These are phyloP conservation scores for Alentia gelatinosa DNA, from an alignment of 2,888 invertebrate species.

Conservation along the genomic window DNA sequence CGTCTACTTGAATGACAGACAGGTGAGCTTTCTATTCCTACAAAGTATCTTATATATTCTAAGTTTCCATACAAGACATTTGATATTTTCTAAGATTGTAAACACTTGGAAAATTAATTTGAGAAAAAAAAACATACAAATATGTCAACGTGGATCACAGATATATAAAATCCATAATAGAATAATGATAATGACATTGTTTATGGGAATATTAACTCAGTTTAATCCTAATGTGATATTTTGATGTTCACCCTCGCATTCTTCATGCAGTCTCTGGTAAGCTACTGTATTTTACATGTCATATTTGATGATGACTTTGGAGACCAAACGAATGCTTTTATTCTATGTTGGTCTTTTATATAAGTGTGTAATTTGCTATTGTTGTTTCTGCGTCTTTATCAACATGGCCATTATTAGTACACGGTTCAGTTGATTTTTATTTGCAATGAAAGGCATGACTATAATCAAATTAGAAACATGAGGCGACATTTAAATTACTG, in stretches of 20 bases:
- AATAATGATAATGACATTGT: not conserved
- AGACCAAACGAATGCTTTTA: not conserved
- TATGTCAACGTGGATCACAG: not conserved
- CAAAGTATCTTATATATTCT: no score
- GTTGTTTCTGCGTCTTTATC: no score
- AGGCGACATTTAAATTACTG: no score
- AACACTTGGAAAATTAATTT: no score
- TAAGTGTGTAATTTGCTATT: not conserved
- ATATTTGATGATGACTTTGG: not conserved
- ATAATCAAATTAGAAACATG: no score
- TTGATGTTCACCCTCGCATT: not conserved
- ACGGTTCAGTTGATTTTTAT: no score
- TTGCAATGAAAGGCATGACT: no score
- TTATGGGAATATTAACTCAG: not conserved
- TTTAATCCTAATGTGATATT: not conserved
- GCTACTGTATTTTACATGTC: not conserved
- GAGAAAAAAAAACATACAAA: not conserved
- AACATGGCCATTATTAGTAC: no score
- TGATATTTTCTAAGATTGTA: no score
- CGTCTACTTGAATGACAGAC: slow-evolving; percentile 72
- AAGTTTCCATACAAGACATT: no score
- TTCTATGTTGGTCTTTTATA: not conserved
- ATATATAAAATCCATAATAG: not conserved
- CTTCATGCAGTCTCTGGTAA: not conserved
- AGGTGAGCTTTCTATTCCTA: no score